These are phyloP conservation scores for Hyalella azteca DNA, from an alignment of 2,888 invertebrate genomes.

Conservation along the genomic window DNA sequence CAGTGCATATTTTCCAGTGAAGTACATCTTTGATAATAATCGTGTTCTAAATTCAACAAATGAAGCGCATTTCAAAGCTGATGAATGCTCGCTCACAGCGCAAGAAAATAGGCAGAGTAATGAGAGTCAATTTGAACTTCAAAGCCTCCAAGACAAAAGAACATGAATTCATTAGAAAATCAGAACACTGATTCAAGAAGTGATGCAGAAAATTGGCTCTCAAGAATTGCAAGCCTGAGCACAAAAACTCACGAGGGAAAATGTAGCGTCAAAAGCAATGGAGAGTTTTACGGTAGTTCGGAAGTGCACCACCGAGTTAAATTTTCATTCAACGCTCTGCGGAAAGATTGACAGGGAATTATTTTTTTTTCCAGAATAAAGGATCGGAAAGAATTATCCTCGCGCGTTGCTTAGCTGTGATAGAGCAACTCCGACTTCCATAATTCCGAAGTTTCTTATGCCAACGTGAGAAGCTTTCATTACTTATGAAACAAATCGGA, in stretches of 20 bases:
- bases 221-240: not conserved
- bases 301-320: not conserved
- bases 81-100: not conserved
- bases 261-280: conserved; percentile 15
- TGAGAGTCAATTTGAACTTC: conserved; percentile 35
- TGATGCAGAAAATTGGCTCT: conserved; percentile 16
- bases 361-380: not conserved
- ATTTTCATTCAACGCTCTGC: not conserved
- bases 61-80: not conserved
- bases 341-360: not conserved
- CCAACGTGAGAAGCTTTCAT: not conserved
- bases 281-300: not conserved
- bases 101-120: not conserved
- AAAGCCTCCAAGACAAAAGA: conserved; percentile 7
- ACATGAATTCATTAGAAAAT: conserved; percentile 11
- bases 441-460: not conserved
- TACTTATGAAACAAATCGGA: not conserved
- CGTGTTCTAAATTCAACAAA: not conserved
- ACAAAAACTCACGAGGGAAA: not conserved
- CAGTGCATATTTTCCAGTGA: too few species aligned
- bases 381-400: not conserved
- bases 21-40: too few species aligned
- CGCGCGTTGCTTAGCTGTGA: not conserved
- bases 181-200: conserved; percentile 27
- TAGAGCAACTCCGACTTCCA: not conserved